phyloP scores from a whole-genome alignment of 2,113 vertebrate genomes.

The Antigone vipio region DNA sequence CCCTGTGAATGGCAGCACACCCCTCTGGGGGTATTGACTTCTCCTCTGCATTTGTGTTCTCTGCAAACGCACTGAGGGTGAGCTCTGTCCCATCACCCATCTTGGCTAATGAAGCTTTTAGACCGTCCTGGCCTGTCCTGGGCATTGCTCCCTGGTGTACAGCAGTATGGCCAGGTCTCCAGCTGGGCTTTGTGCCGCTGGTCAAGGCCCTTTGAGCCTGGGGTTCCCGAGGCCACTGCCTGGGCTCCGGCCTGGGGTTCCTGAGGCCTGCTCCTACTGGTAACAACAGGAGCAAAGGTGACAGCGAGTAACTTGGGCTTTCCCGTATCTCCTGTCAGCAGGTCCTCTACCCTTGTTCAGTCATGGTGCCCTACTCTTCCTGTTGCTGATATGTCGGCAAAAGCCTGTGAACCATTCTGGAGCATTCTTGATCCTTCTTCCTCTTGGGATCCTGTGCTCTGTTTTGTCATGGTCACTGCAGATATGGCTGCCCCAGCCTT shows the following conservation, averaged over 20 bases:
- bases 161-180: not conserved
- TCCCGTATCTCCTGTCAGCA: not conserved
- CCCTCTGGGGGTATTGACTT: not conserved
- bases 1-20: not conserved
- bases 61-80: too few relatives aligned
- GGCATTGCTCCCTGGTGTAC: not conserved
- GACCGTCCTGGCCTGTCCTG: not conserved
- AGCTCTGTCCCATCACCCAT: too few relatives aligned
- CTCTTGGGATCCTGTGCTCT: not conserved
- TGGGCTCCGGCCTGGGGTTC: not conserved
- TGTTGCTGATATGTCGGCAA: not conserved
- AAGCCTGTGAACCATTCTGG: not conserved
- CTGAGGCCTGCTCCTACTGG: not conserved
- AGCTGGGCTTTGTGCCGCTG: not conserved
- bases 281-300: not conserved
- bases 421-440: not conserved
- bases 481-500: not conserved
- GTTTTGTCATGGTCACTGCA: not conserved
- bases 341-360: not conserved
- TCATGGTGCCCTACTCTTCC: not conserved
- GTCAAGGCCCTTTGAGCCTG: not conserved
- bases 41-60: not conserved
- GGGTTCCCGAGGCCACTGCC: not conserved
- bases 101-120: not conserved
- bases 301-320: not conserved